Base-by-base conservation (phyloP, 1,140 invertebrate species). In the Drosophila sulfurigaster region DNA sequence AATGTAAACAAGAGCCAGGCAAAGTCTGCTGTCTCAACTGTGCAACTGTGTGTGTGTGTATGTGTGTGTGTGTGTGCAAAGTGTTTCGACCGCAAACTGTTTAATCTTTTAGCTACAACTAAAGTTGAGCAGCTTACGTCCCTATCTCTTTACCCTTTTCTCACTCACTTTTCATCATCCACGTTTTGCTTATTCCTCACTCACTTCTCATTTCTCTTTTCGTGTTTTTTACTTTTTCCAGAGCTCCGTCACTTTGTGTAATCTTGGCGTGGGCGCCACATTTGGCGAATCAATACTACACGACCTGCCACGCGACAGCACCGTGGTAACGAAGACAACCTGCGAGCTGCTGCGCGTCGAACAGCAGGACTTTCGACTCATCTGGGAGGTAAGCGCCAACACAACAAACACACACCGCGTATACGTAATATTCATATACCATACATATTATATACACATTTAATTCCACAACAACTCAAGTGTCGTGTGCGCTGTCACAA, bases 221-320 rank as follows among this genome's bases (percentile, higher is more conserved):
- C 35, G 7, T 38, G 35, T 38, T 25, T 25, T 25, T 25, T 38
- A 1, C 10, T 11, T 38, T 28, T 94, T 94, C 49, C 93, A 96
- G 96, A 94, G 94, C 80, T 93, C 94, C 20, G 94, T 95, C 32
- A 95, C 94, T 8, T 83, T 96, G 68, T 95, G 96, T 90, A 96
- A 95, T 67, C 92, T 97, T 43, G 95, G 95, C 15, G 94, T 96
- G 58, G 96, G 96, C 11, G 95, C 95, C n/a, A 96, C 96, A 45
- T 97, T 97, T 91, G 96, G 96, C 3, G 96, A 96, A 92, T 95
- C 95, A 32, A 95, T 96, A 71, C 92, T 96, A 57, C 94, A 95
- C 79, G 95, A 96, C 89, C 93, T 95, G 60, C 96, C 96, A 3
- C 93, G 96, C 73, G 95, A 95, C 69, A 95, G 95, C 56, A 96